Base-by-base conservation (phyloP, 2,797 vertebrate species). In the Eidolon dupreanum region DNA sequence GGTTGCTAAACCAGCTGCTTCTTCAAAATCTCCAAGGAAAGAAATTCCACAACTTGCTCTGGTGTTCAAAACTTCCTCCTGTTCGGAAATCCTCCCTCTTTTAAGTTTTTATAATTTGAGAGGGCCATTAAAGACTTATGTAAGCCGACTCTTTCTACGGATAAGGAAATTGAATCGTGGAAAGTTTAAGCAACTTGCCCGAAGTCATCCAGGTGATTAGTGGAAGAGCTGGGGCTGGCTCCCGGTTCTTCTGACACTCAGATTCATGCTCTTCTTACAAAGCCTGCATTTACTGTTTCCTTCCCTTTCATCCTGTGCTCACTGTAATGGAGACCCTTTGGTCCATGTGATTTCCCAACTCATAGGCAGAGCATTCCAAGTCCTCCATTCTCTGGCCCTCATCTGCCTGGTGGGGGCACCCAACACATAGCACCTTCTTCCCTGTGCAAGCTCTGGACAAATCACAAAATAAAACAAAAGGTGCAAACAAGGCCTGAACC, bases 21-120 rank as follows among this genome's bases (percentile, higher is more conserved):
- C 59, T 70, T 94, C 43, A 74, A 77, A 71, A 57, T 89, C 71
- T 53, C 28, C 41, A 57, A 59, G 65, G 83, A 92, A 90, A 84
- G 55, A 88, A 75, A 79, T 78, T 10, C 19, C 31, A 55, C 22
- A 41, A 9, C 57, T 31, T 78, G 33, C 19, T 41, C 57, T 5
- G 0, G 13, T 75, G 41, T 85, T 84, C 86, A 87, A 57, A 86
- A 71, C 38, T 57, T 81, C 31, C 77, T 74, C 43, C 49, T 36
- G 22, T 66, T 70, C 95, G 38, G 33, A 87, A 86, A 94, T 57
- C 4, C 19, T 88, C 43, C n/a, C 28, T 53, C 59, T 73, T 55
- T 26, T 19, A 78, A 90, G 74, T 83, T 13, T 26, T 41, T 77
- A 8, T 59, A 63, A 74, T 31, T 86, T 59, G 79, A 96, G 63